These are phyloP conservation scores for Drosophila kambysellisi DNA, from an alignment of 2,888 invertebrate genomes.

Conservation along the genomic window DNA sequence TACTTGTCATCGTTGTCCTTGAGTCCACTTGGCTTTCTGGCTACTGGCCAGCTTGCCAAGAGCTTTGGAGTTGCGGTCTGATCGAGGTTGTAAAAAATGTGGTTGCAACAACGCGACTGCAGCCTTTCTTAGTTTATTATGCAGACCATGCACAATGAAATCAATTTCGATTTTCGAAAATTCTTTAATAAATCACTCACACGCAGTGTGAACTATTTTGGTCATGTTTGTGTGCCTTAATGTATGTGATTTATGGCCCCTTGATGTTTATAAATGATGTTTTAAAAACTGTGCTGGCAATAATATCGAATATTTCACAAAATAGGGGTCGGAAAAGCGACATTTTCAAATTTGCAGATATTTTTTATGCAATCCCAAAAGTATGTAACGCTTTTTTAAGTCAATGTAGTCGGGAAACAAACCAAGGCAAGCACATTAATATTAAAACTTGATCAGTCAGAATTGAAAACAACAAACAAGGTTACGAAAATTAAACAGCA, in stretches of 20 bases:
- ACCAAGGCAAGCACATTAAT: slow-evolving; percentile 18
- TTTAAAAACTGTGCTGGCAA: background rate
- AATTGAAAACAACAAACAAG: slow-evolving; percentile 5
- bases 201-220: slow-evolving; percentile 55
- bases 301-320: background rate
- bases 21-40: slow-evolving; percentile 27
- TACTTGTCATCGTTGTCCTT: slow-evolving; percentile 41
- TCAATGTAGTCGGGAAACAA: slow-evolving; percentile 31
- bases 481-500: slow-evolving; percentile 12
- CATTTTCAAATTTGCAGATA: background rate
- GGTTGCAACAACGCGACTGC: slow-evolving; percentile 35
- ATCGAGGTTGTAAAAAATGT: slow-evolving; percentile 45
- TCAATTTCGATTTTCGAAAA: slow-evolving; percentile 61
- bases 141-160: slow-evolving; percentile 61
- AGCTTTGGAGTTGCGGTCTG: slow-evolving; percentile 11
- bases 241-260: slow-evolving; percentile 33
- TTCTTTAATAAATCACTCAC: slow-evolving; percentile 73
- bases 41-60: slow-evolving; percentile 4
- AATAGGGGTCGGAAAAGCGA: background rate
- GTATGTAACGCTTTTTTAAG: slow-evolving; percentile 41
- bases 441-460: background rate
- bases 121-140: slow-evolving; percentile 65
- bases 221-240: slow-evolving; percentile 15
- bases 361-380: slow-evolving; percentile 35
- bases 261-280: slow-evolving; percentile 17